Evolutionary conservation across 1,140 invertebrate species (phyloP).

Genomic region (Papilio polyxenes): DNA sequence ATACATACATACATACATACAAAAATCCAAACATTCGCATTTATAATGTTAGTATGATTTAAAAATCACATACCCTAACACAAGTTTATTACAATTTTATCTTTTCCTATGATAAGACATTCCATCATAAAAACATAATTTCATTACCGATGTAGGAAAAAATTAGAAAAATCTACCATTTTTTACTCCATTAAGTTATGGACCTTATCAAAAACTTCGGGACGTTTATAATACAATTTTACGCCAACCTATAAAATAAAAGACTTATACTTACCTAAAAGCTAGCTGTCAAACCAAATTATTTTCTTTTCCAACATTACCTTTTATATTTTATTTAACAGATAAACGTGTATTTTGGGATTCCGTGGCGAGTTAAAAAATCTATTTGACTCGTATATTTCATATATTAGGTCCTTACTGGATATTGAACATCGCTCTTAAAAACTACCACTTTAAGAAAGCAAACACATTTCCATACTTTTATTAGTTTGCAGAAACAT

Average conservation of each 20-base stretch:
- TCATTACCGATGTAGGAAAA: too few relatives aligned
- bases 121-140: too few relatives aligned
- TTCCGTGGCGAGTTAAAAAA: neutral
- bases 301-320: slow-evolving; percentile 20
- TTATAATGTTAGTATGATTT: too few relatives aligned
- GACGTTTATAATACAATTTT: slow-evolving; percentile 22
- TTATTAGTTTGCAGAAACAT: too few relatives aligned
- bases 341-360: neutral
- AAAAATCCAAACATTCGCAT: too few relatives aligned
- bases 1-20: too few relatives aligned
- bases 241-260: slow-evolving; percentile 13
- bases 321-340: slow-evolving; percentile 20
- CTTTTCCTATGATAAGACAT: too few relatives aligned
- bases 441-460: neutral
- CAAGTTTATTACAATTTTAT: too few relatives aligned
- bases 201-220: neutral
- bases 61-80: too few relatives aligned
- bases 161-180: neutral
- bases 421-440: neutral
- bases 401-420: neutral
- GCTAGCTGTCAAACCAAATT: slow-evolving; percentile 20
- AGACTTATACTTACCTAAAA: slow-evolving; percentile 22
- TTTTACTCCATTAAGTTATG: slow-evolving; percentile 7
- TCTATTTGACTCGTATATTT: neutral
- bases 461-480: too few relatives aligned